These are phyloP conservation scores for Oncorhynchus nerka DNA, from an alignment of 2,113 vertebrate genomes.

Conservation along the genomic window DNA sequence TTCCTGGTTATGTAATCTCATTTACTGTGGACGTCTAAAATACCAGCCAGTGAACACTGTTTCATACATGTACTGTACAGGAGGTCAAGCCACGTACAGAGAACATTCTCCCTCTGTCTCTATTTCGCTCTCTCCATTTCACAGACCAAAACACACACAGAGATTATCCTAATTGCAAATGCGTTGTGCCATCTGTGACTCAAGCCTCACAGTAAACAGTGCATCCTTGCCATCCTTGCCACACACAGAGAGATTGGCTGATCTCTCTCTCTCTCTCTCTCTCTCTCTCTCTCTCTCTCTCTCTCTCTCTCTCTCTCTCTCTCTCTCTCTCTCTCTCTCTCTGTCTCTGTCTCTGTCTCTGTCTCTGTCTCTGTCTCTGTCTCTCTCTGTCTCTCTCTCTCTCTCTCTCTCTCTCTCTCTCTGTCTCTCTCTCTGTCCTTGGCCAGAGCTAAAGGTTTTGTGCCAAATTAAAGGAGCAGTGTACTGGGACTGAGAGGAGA, in stretches of 20 bases:
- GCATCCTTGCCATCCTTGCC: neutral
- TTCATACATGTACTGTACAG: constrained; percentile 27
- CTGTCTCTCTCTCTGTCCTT: neutral
- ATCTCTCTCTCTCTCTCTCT: too few species aligned
- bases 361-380: too few species aligned
- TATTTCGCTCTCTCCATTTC: constrained; percentile 6
- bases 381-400: too few species aligned
- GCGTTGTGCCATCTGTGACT: neutral
- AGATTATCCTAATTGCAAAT: neutral
- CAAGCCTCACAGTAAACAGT: neutral
- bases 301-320: too few species aligned
- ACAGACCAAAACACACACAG: constrained; percentile 1
- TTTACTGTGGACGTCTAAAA: constrained; percentile 42
- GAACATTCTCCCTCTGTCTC: constrained; percentile 9
- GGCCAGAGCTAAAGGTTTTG: neutral
- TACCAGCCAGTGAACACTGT: constrained; percentile 36
- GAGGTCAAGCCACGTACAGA: constrained; percentile 35
- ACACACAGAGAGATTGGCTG: neutral
- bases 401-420: too few species aligned
- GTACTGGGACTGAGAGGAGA: neutral
- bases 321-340: too few species aligned
- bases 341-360: too few species aligned
- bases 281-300: too few species aligned
- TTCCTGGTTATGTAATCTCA: constrained; percentile 33
- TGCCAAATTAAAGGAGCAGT: neutral